Evolutionary conservation across 2,888 invertebrate genomes (phyloP), one percentile per base, ranked within the genome.

Genomic region (Callinectes sapidus): DNA sequence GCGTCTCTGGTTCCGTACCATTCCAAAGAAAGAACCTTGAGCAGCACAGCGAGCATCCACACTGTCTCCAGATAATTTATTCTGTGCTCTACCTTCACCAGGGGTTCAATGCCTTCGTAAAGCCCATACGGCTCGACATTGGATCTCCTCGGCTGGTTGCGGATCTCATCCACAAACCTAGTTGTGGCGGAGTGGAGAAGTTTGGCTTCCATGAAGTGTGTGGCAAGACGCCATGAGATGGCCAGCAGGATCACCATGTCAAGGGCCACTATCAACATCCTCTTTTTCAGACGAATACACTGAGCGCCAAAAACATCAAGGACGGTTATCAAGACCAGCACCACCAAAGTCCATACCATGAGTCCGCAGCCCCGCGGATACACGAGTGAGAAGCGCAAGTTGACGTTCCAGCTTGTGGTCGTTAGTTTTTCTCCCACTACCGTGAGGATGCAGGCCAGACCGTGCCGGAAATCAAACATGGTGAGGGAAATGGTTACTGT

Each of bases 21-120:
- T 28, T 77, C 71, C 71, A 77, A 77, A n/a, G 71, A n/a, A n/a
- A 77, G 71, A 77, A 77, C 28, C 71, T 77, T 77, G n/a, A 77
- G n/a, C 71, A 77, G 28, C 28, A 77, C n/a, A 13, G n/a, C 13
- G 28, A 77, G 28, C 71, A 77, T 77, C 71, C 71, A 77, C 28
- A 77, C 8, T n/a, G 71, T 77, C 71, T 77, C 71, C 71, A 77
- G 28, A 77, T 8, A 13, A 5, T 23, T 77, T n/a, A 77, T 77
- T 32, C 28, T 77, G n/a, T 28, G 71, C 13, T 77, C 71, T 6
- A 77, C 28, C 71, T 10, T 77, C 28, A 3, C 71, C 28, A 77
- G 28, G 28, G 71, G 28, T 32, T 77, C 71, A 10, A 77, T 77
- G 13, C 71, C 71, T 77, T n/a, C 71, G 71, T 77, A 77, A n/a